phyloP scores from a whole-genome alignment of 2,113 vertebrate species.

The Microtus richardsoni region DNA sequence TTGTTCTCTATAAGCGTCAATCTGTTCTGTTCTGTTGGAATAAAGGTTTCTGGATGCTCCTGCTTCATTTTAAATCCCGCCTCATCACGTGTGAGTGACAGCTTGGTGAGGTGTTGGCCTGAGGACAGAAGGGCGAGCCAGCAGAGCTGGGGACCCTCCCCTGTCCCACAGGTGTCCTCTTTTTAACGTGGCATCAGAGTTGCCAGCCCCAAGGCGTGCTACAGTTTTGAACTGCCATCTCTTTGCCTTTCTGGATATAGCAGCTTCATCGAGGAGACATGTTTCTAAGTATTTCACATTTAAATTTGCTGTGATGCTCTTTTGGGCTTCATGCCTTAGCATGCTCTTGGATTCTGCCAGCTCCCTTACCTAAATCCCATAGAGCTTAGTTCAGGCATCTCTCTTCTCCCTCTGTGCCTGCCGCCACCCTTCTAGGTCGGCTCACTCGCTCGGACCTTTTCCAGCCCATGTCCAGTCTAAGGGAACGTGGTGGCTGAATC shows the following conservation, averaged over 20 bases:
- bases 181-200: not conserved
- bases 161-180: not conserved
- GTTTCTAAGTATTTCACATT: slow-evolving; percentile 57
- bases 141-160: not conserved
- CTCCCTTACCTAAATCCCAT: not conserved
- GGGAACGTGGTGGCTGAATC: not conserved
- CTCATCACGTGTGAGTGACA: not conserved
- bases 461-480: not conserved
- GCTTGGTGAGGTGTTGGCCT: not conserved
- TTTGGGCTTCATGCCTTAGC: slow-evolving; percentile 25
- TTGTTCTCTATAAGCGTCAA: not conserved
- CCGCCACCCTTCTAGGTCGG: not conserved
- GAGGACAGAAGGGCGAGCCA: not conserved
- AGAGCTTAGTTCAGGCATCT: not conserved
- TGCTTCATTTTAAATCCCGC: not conserved
- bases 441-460: not conserved
- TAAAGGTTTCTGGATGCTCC: not conserved
- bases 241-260: not conserved
- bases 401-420: not conserved
- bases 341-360: slow-evolving; percentile 29
- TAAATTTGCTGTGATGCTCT: slow-evolving; percentile 51
- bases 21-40: not conserved
- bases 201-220: not conserved
- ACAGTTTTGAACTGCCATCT: not conserved
- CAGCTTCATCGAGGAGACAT: slow-evolving; percentile 26